A percentile compares a stretch with the other conserved stretches of the same genome.
phyloP scores from a whole-genome alignment of 2,797 vertebrate genomes.

The Siniperca obscura region DNA sequence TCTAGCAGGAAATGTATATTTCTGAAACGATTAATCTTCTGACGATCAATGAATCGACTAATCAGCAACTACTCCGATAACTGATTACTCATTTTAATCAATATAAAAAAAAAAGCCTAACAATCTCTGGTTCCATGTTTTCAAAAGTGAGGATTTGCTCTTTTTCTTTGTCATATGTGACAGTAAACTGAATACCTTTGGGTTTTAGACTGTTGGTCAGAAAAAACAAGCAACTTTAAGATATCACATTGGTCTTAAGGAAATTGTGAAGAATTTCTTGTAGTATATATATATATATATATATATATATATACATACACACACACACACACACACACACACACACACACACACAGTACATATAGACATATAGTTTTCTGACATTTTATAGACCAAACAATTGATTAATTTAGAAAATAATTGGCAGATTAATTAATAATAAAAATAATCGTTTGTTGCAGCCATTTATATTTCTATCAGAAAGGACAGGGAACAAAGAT shows the following conservation, averaged over 20 bases:
- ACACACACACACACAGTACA: too few species aligned
- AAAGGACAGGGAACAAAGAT: constrained; percentile 26
- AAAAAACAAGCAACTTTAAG: neutral
- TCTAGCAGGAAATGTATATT: neutral
- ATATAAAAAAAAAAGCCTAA: neutral
- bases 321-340: too few species aligned
- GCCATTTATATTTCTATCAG: neutral
- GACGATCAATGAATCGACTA: neutral
- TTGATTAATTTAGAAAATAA: neutral
- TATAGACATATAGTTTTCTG: neutral
- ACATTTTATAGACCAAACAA: neutral
- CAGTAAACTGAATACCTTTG: neutral
- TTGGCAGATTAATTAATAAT: neutral
- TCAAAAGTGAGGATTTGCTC: neutral
- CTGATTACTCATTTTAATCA: too few species aligned
- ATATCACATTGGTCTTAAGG: neutral
- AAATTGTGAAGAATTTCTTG: neutral
- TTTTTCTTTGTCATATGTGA: neutral
- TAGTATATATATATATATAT: too few species aligned
- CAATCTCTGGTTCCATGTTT: neutral
- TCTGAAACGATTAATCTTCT: neutral
- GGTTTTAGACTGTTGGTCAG: neutral
- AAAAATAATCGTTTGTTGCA: neutral
- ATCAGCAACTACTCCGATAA: neutral
- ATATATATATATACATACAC: too few species aligned